Evolutionary conservation across 2,888 invertebrate species (phyloP), one percentile per base, ranked within the genome.

Genomic region (Cryptophagus acutangulus): DNA sequence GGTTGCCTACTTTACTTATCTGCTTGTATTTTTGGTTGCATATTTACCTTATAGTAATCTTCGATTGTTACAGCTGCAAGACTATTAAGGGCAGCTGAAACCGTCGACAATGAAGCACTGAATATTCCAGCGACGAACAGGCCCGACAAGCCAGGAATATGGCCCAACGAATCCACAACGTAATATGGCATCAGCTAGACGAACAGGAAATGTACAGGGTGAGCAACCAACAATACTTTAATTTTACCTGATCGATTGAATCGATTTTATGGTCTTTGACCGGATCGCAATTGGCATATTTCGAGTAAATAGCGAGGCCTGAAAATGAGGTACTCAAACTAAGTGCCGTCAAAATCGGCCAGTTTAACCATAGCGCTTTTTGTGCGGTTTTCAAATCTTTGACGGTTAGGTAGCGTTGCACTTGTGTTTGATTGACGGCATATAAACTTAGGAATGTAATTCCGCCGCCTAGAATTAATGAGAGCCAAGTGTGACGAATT

Each of bases 101-200:
- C 84, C 0, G 93, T 92, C 30, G 93, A 92, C 6, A 94, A 73
- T 1, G 92, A 87, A 0, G 90, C 94, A 54, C 90, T 90, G 63
- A 94, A 92, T 44, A 95, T 85, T 2, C 93, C 86, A 2, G 93
- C 88, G 0, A 93, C 84, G 62, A 94, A 93, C 14, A 95, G 73
- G 0, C 95, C 95, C 0, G 91, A 80, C 13, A 95, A 61, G 0
- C 93, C 94, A 0, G 88, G 87, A 36, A 79, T 69, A 34, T 75
- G 60, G 0, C 76, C 71, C 82, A 93, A 80, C 0, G 78, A 79
- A 47, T 87, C 82, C 48, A 87, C 79, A 13, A 87, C 86, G 63
- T 83, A 88, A 39, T 78, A 74, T 0, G 87, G 87, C 84, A 88
- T 83, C 35, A 87, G 55, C 66, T 73, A 52, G 33, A 53, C 58